A percentile compares a stretch with the other conserved stretches of the same genome.
phyloP scores from a whole-genome alignment of 2,888 invertebrate species.

The Brenthis hecate region DNA sequence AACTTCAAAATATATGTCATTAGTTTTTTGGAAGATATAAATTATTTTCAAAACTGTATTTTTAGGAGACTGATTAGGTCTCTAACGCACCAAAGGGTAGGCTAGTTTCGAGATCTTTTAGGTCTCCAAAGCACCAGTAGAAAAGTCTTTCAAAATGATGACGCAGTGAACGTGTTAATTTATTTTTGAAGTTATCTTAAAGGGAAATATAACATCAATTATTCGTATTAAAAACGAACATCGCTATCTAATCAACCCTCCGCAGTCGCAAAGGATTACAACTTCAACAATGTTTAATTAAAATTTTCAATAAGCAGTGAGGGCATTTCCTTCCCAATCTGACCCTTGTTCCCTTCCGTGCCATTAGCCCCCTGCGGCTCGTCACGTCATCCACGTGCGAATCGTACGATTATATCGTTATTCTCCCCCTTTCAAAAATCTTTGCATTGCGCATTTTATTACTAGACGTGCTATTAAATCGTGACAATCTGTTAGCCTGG shows the following conservation, averaged over 20 bases:
- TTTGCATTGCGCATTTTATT: slow-evolving; percentile 60
- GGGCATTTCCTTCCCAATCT: slow-evolving; percentile 33
- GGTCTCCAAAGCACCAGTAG: no score
- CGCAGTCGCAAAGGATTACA: slow-evolving; percentile 2
- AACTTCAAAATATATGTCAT: no score
- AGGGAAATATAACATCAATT: neutral
- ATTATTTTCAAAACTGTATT: no score
- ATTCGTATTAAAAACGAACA: slow-evolving; percentile 1
- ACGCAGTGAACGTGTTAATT: no score
- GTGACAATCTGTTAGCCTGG: slow-evolving; percentile 41
- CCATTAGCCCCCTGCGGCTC: slow-evolving; percentile 57
- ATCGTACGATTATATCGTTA: slow-evolving; percentile 58
- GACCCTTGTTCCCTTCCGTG: slow-evolving; percentile 53
- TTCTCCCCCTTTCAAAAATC: slow-evolving; percentile 59
- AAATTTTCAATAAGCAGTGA: slow-evolving; percentile 34
- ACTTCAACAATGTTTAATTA: slow-evolving; percentile 35
- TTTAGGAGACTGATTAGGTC: no score
- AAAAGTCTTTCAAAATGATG: no score
- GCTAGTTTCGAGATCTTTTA: no score
- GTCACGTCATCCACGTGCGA: slow-evolving; percentile 59
- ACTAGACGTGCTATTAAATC: slow-evolving; percentile 42
- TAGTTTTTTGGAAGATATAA: no score
- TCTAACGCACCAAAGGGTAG: no score
- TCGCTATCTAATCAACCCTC: slow-evolving; percentile 25
- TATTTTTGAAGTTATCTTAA: neutral